phyloP scores from a whole-genome alignment of 2,113 vertebrate species.

The Grammomys surdaster region DNA sequence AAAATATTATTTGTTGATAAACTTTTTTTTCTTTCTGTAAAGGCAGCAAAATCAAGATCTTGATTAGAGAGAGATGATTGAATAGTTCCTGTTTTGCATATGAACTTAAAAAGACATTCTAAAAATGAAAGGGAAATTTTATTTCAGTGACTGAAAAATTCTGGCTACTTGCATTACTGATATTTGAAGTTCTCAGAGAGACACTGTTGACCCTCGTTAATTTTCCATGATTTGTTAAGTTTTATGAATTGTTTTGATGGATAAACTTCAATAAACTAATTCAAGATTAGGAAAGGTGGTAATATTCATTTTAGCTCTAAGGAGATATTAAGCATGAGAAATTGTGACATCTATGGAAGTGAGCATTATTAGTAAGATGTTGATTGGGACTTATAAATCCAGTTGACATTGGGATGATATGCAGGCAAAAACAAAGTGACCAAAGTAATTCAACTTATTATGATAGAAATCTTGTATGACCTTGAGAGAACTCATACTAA shows the following conservation, averaged over 20 bases:
- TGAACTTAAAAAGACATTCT: neutral
- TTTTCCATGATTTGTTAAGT: neutral
- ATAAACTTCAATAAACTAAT: neutral
- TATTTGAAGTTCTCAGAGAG: constrained; percentile 23
- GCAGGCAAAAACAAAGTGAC: neutral
- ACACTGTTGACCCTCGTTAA: neutral
- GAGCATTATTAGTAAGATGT: constrained; percentile 21
- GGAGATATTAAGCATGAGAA: constrained; percentile 4
- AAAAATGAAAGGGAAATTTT: constrained; percentile 44
- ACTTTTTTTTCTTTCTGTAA: neutral
- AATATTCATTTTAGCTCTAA: constrained; percentile 7
- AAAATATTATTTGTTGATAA: constrained; percentile 53
- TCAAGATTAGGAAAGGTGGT: neutral
- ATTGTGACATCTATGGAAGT: neutral
- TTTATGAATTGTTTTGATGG: constrained; percentile 3
- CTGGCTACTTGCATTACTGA: neutral
- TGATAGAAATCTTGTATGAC: neutral
- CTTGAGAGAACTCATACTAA: neutral
- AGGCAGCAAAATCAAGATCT: neutral
- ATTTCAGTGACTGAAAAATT: neutral
- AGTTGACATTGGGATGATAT: neutral
- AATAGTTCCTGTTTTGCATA: neutral
- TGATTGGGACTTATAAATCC: neutral
- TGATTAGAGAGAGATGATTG: neutral
- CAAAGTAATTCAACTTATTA: neutral